These are phyloP conservation scores for Manis pentadactyla DNA, from an alignment of 2,797 vertebrate genomes.

Conservation along the genomic window DNA sequence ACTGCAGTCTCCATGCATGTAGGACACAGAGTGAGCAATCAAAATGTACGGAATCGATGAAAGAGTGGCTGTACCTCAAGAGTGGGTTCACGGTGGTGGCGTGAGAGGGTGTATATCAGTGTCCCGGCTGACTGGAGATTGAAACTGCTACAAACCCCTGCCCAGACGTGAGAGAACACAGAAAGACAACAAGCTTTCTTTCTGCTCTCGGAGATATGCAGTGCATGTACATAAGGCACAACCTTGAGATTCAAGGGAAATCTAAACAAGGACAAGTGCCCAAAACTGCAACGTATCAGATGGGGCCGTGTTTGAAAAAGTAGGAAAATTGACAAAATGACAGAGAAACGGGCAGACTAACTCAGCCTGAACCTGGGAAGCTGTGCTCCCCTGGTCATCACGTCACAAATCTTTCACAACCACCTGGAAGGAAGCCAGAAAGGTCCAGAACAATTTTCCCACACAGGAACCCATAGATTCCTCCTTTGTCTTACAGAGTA, in stretches of 20 bases:
- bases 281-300: background rate
- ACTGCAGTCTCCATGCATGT: background rate
- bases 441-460: background rate
- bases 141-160: background rate
- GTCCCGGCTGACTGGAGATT: background rate
- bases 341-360: background rate
- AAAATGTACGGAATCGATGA: background rate
- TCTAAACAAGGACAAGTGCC: background rate
- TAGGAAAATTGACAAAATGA: background rate
- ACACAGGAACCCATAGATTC: background rate
- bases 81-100: too few species aligned
- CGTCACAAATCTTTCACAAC: background rate
- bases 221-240: background rate
- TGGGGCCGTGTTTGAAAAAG: background rate
- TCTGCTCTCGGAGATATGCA: too few species aligned
- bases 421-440: background rate
- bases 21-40: background rate
- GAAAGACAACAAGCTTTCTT: background rate
- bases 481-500: background rate
- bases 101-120: too few species aligned
- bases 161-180: background rate
- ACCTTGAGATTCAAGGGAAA: background rate
- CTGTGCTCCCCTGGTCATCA: background rate
- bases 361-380: background rate
- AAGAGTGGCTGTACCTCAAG: too few species aligned